Base-by-base conservation (phyloP, 1,140 invertebrate genomes). In the Lasaia peninsularis region DNA sequence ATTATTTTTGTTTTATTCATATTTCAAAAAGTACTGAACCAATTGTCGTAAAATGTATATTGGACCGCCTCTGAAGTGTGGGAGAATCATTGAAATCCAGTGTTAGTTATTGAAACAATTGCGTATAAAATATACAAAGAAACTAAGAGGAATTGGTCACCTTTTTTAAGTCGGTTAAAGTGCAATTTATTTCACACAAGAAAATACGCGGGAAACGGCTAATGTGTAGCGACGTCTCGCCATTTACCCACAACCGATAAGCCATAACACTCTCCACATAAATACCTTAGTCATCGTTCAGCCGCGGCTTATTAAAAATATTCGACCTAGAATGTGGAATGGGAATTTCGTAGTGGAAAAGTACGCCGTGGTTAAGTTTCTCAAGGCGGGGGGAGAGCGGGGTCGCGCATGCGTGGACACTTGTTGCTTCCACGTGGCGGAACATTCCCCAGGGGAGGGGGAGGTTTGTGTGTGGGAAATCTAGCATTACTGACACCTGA, bases 371-470 rank as follows among this genome's bases (percentile, higher is more conserved):
- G 61, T 59, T 63, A 60, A 65, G 67, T 70, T 75, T 72, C 58
- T 58, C 56, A 59, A 58, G 54, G 28, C 54, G 60, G 52, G 18
- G 16, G 20, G 58, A 35, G 59, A 69, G 56, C 55, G 52, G 56
- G 56, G 54, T 8, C n/a, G 61, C 80, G 83, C 80, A 83, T 81
- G 83, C 79, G 79, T 10, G 49, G 34, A 49, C 76, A 84, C 84
- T 82, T 84, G 80, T 85, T 85, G 60, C 51, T 51, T 56, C 63
- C 56, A 62, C 62, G 65, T 62, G 62, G 33, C 52, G 34, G 24
- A 62, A 55, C 40, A 31, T 48, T 61, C 28, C 18, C 37, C 2
- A 48, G 9, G 18, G 40, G 40, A 20, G 20, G 10, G 48, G 62
- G 62, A 3, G 37, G 31, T 20, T 12, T 31, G 44, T 52, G 52